Conservation (phyloP, 2,113 vertebrate genomes). For the Oreocharis arfaki region DNA sequence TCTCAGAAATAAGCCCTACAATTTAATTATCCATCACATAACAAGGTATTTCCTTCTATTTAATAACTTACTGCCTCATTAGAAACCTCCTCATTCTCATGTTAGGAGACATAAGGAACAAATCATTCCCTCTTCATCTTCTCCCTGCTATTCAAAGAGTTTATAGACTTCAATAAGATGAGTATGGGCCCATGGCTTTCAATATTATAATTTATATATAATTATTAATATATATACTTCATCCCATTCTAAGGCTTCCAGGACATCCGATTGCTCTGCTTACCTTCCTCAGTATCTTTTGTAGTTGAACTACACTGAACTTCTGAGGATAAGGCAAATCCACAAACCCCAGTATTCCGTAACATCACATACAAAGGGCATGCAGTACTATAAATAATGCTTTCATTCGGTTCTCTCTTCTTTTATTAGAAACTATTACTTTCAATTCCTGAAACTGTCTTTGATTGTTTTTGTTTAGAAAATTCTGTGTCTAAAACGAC, state of each 20-base stretch:
- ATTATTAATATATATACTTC: background rate
- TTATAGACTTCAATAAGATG: background rate
- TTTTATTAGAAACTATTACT: background rate
- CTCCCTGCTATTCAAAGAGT: background rate
- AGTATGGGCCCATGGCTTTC: background rate
- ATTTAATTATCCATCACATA: background rate
- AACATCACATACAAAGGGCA: background rate
- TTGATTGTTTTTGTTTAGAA: background rate
- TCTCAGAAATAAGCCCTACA: background rate
- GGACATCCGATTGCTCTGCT: background rate
- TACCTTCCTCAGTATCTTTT: background rate
- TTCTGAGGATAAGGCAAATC: background rate
- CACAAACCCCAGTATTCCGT: background rate
- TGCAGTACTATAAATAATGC: background rate
- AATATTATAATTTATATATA: background rate
- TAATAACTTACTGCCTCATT: background rate
- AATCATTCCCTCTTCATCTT: background rate
- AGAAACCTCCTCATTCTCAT: background rate
- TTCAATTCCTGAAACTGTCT: background rate
- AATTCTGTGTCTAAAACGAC: background rate
- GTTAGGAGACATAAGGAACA: background rate
- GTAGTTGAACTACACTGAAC: background rate
- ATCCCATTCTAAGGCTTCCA: background rate
- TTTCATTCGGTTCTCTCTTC: background rate
- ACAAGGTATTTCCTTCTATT: background rate